Conservation (phyloP, 1,140 invertebrate genomes). For the Polyergus mexicanus region DNA sequence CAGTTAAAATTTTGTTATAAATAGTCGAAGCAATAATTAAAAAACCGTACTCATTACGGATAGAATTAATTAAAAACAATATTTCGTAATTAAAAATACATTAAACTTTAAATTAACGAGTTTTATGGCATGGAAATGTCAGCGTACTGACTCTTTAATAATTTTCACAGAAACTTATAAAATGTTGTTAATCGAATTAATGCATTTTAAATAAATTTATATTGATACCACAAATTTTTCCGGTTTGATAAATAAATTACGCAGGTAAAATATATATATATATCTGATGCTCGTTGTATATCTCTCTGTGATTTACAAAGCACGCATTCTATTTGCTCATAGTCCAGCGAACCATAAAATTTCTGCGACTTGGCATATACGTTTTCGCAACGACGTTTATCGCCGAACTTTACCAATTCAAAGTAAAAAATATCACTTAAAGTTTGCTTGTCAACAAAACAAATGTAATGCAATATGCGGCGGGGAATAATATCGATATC, state of each 20-base stretch:
- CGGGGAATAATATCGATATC: slow-evolving; percentile 50
- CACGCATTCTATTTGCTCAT: background rate
- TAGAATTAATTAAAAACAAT: background rate
- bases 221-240: background rate
- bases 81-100: background rate
- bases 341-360: background rate
- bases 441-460: slow-evolving; percentile 19
- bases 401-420: slow-evolving; percentile 29
- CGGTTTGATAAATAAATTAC: background rate
- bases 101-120: slow-evolving; percentile 7
- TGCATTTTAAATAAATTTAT: background rate
- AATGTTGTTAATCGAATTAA: slow-evolving; percentile 17
- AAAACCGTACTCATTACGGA: too few relatives aligned
- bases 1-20: background rate
- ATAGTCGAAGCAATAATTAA: background rate
- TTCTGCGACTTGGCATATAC: background rate
- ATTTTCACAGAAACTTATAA: background rate
- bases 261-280: background rate
- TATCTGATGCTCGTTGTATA: too few relatives aligned
- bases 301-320: background rate
- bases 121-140: background rate
- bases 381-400: slow-evolving; percentile 33
- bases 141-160: background rate
- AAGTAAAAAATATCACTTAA: slow-evolving; percentile 19
- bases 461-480: slow-evolving; percentile 11